A percentile compares a stretch with the other conserved stretches of the same genome.
Conservation (phyloP, 2,113 vertebrate species). For the Micromys minutus region DNA sequence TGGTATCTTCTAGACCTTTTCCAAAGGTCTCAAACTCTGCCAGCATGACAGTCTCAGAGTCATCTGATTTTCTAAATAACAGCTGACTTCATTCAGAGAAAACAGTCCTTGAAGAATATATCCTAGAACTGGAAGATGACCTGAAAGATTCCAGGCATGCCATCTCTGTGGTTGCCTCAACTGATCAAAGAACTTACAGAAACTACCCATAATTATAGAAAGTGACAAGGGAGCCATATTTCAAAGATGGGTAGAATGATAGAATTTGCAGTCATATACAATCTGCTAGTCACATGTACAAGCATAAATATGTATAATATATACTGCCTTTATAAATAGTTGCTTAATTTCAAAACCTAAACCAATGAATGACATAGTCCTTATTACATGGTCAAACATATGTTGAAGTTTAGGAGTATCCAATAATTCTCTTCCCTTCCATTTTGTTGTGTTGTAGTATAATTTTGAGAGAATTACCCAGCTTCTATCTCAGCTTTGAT, state of each 20-base stretch:
- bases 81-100: not conserved
- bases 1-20: not conserved
- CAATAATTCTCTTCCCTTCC: not conserved
- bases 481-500: not conserved
- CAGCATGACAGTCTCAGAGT: not conserved
- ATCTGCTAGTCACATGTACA: not conserved
- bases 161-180: not conserved
- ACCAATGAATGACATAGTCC: not conserved
- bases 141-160: not conserved
- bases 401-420: not conserved
- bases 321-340: not conserved
- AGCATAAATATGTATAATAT: accelerated
- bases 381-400: not conserved
- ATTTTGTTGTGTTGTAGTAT: not conserved
- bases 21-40: not conserved
- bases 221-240: not conserved
- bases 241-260: not conserved
- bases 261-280: not conserved
- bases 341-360: not conserved
- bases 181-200: not conserved
- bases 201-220: not conserved
- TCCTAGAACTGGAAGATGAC: not conserved
- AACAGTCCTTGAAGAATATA: not conserved
- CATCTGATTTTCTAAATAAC: not conserved
- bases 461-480: not conserved